Evolutionary conservation across 1,140 invertebrate species (phyloP).

Genomic region (Scaptomyza montana): DNA sequence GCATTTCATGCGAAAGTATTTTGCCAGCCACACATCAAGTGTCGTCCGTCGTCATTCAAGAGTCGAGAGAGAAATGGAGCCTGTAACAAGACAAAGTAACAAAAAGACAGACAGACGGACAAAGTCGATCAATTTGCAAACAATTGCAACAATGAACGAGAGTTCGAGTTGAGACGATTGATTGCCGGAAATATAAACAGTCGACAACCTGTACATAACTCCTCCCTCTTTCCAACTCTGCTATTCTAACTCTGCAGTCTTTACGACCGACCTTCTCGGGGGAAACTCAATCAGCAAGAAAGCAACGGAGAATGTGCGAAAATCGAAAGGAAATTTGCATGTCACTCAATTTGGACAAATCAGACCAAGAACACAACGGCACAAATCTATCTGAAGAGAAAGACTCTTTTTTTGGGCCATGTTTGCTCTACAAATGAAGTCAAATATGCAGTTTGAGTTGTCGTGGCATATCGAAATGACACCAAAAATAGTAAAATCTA

Average conservation of each 20-base stretch:
- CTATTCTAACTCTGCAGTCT: slow-evolving; percentile 26
- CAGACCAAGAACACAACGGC: slow-evolving; percentile 49
- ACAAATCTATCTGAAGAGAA: slow-evolving; percentile 50
- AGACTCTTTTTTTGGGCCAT: slow-evolving; percentile 29
- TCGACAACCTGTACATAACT: slow-evolving; percentile 42
- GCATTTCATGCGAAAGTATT: slow-evolving; percentile 64
- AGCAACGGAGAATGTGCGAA: slow-evolving; percentile 66
- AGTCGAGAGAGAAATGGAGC: slow-evolving; percentile 19
- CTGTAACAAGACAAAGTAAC: slow-evolving; percentile 30
- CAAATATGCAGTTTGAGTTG: neutral
- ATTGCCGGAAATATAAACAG: slow-evolving; percentile 79
- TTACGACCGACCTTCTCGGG: slow-evolving; percentile 41
- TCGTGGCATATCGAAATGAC: slow-evolving; percentile 55
- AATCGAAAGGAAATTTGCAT: slow-evolving; percentile 80
- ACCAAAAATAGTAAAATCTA: slow-evolving; percentile 56
- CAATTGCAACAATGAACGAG: slow-evolving; percentile 53
- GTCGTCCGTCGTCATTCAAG: slow-evolving; percentile 11
- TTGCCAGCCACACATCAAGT: slow-evolving; percentile 1
- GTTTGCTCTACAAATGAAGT: slow-evolving; percentile 56
- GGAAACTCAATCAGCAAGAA: slow-evolving; percentile 52
- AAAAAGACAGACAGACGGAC: slow-evolving; percentile 15
- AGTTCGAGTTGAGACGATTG: slow-evolving; percentile 62
- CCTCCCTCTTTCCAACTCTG: slow-evolving; percentile 34
- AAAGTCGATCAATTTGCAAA: slow-evolving; percentile 59
- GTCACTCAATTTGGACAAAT: slow-evolving; percentile 67